These are phyloP conservation scores for Microcebus murinus DNA, from an alignment of 2,113 vertebrate species.

Conservation along the genomic window DNA sequence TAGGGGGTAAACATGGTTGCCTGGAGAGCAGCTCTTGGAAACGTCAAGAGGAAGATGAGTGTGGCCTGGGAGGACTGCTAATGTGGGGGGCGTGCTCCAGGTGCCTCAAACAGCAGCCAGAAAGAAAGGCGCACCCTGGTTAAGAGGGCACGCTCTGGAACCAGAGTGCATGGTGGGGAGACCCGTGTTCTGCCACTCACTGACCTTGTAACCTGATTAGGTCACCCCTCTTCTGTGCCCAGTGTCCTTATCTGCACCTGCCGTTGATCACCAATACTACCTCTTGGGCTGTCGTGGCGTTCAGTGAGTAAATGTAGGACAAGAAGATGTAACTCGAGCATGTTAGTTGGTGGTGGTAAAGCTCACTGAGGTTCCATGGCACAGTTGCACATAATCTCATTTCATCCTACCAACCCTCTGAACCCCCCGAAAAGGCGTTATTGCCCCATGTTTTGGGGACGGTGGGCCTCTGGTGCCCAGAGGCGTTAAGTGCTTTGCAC, in stretches of 20 bases:
- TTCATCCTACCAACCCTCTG: neutral
- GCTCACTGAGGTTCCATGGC: rapidly evolving
- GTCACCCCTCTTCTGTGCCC: neutral
- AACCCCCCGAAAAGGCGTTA: neutral
- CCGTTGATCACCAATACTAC: rapidly evolving
- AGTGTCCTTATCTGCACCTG: neutral
- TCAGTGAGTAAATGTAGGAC: neutral
- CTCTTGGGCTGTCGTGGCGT: no score
- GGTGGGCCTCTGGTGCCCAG: neutral
- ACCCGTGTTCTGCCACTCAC: neutral
- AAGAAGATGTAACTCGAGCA: neutral
- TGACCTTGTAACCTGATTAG: neutral
- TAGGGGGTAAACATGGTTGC: neutral
- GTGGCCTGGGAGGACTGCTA: no score
- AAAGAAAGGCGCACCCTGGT: rapidly evolving
- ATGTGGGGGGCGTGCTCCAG: neutral
- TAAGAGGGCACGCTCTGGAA: neutral
- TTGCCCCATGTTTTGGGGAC: neutral
- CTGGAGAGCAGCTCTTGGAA: neutral
- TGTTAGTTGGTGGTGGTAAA: rapidly evolving
- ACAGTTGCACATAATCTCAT: neutral
- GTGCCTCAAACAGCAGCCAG: neutral
- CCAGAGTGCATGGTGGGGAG: no score
- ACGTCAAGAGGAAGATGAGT: neutral
- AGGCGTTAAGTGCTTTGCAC: neutral